phyloP scores from a whole-genome alignment of 2,113 vertebrate genomes.

The Ia io region DNA sequence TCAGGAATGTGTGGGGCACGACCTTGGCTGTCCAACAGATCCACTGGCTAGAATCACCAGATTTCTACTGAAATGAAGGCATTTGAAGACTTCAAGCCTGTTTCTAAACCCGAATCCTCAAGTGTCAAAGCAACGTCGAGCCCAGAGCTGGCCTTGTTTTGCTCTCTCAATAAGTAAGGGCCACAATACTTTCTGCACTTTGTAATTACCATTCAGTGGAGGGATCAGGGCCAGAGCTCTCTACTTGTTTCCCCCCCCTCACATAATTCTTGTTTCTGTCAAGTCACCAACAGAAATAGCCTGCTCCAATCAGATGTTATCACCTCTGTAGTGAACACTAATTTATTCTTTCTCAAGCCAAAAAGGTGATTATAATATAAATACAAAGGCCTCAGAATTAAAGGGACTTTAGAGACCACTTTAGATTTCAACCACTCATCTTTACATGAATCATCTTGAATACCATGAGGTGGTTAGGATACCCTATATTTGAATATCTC shows the following conservation, averaged over 20 bases:
- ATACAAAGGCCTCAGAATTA: neutral
- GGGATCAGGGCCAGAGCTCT: neutral
- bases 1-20: conserved; percentile 46
- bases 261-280: conserved; percentile 15
- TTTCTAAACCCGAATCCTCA: conserved; percentile 1
- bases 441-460: neutral
- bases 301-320: conserved; percentile 12
- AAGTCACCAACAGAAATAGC: conserved; percentile 45
- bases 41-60: neutral
- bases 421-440: neutral
- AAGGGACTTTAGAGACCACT: neutral
- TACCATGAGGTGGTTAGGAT: neutral
- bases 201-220: neutral
- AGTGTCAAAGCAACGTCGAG: neutral
- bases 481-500: neutral
- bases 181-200: neutral
- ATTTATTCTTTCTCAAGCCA: conserved; percentile 31
- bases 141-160: neutral
- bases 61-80: conserved; percentile 30
- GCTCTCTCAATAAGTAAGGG: neutral
- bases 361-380: neutral
- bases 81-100: neutral
- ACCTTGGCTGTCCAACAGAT: neutral
- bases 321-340: conserved; percentile 7
- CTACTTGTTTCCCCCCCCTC: neutral